Percentiles rank a stretch among this genome's conserved stretches.
Conservation (phyloP, 53 echinoderm and acorn worm genomes). For the Pentamera pediparva region DNA sequence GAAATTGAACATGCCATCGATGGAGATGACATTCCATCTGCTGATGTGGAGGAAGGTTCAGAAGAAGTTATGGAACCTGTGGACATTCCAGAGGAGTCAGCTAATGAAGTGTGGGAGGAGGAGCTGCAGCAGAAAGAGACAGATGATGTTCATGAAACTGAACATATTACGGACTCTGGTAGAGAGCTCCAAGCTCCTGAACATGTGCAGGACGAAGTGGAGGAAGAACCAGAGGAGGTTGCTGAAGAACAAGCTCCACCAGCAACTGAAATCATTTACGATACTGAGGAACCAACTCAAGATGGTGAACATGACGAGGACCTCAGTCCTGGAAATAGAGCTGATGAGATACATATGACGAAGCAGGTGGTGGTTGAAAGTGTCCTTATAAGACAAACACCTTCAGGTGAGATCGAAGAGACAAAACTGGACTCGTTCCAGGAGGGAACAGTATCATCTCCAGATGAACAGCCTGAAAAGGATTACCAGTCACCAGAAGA, state of each 20-base stretch:
- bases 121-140: neutral
- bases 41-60: neutral
- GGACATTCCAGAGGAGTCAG: neutral
- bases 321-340: slow-evolving; percentile 12
- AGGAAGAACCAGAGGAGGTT: neutral
- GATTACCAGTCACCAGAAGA: slow-evolving; percentile 35
- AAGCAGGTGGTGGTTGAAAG: no score
- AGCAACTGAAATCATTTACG: neutral
- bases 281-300: slow-evolving; percentile 8
- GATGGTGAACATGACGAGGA: slow-evolving; percentile 27
- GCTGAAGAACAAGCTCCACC: neutral
- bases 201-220: neutral
- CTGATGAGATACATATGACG: neutral
- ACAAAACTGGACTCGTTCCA: neutral
- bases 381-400: no score
- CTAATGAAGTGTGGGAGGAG: neutral
- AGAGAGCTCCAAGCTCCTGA: neutral
- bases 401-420: neutral
- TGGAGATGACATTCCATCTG: no score
- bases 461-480: neutral
- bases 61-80: neutral
- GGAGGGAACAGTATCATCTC: neutral
- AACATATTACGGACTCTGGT: neutral
- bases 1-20: neutral
- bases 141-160: neutral